Evolutionary conservation across 2,888 invertebrate species (phyloP).

Genomic region (Eumerus sabulonum): DNA sequence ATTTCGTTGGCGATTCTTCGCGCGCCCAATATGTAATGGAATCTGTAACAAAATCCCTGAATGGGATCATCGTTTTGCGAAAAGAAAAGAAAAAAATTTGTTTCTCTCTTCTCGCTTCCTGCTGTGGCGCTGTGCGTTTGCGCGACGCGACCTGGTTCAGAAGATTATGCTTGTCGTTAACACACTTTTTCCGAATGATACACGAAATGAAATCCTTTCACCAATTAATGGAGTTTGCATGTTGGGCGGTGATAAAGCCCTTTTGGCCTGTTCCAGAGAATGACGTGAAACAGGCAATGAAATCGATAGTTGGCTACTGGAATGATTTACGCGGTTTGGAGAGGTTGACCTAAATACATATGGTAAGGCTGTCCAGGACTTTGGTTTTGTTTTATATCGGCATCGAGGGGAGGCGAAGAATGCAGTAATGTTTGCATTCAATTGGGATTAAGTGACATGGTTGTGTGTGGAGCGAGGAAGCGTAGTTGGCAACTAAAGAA

Average conservation of each 20-base stretch:
- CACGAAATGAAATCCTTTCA: slow-evolving; percentile 51
- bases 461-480: too few relatives aligned
- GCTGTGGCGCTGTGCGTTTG: slow-evolving; percentile 1
- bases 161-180: slow-evolving; percentile 37
- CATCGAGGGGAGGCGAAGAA: slow-evolving; percentile 1
- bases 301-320: slow-evolving; percentile 21
- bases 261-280: slow-evolving; percentile 13
- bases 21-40: slow-evolving; percentile 39
- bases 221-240: slow-evolving; percentile 59
- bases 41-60: slow-evolving; percentile 55
- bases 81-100: too few relatives aligned
- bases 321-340: slow-evolving; percentile 1
- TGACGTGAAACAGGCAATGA: slow-evolving; percentile 38
- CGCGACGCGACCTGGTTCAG: slow-evolving; percentile 15
- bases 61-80: slow-evolving; percentile 17
- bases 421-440: too few relatives aligned
- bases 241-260: slow-evolving; percentile 19
- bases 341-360: slow-evolving; percentile 27
- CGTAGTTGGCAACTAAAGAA: too few relatives aligned
- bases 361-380: slow-evolving; percentile 22
- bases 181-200: slow-evolving; percentile 25
- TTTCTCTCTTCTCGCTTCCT: too few relatives aligned
- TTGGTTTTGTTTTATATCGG: slow-evolving; percentile 4
- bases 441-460: too few relatives aligned
- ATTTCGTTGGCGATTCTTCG: slow-evolving; percentile 24